phyloP scores from a whole-genome alignment of 2,797 vertebrate genomes.

The Borostomias antarcticus region DNA sequence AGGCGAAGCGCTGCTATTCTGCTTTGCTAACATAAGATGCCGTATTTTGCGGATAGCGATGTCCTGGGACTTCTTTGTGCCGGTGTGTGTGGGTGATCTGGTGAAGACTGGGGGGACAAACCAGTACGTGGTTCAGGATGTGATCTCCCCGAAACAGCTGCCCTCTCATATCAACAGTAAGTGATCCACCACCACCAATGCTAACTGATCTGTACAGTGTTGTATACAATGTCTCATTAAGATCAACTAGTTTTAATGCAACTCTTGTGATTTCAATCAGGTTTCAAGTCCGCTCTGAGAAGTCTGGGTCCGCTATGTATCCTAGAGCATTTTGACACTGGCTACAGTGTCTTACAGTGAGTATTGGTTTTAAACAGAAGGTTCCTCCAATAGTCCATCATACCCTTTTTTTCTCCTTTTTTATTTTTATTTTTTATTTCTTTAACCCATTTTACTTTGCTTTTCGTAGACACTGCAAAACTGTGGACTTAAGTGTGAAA shows the following conservation, averaged over 20 bases:
- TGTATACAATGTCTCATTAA: background rate
- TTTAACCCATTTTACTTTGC: background rate
- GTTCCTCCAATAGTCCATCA: too few relatives aligned
- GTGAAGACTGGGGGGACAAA: constrained; percentile 82
- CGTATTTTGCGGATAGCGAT: constrained; percentile 53
- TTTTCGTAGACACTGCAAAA: constrained; percentile 78
- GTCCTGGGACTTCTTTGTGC: constrained; percentile 86
- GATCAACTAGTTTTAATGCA: background rate
- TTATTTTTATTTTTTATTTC: background rate
- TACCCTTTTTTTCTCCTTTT: constrained; percentile 4
- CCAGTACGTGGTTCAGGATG: constrained; percentile 88
- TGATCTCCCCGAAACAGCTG: constrained; percentile 78
- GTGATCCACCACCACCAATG: constrained; percentile 30
- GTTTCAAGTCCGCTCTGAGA: constrained; percentile 79
- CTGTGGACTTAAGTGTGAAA: constrained; percentile 76
- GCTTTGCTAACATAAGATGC: too few relatives aligned
- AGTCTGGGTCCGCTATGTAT: constrained; percentile 82
- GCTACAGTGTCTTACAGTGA: constrained; percentile 92
- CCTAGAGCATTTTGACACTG: constrained; percentile 87
- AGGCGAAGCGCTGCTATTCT: too few relatives aligned
- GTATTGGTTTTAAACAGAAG: constrained; percentile 51
- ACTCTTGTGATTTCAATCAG: constrained; percentile 60
- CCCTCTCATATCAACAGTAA: constrained; percentile 77
- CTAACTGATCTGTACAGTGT: background rate
- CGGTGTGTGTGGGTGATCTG: constrained; percentile 81